phyloP scores from a whole-genome alignment of 1,140 invertebrate genomes.

The Apis dorsata region DNA sequence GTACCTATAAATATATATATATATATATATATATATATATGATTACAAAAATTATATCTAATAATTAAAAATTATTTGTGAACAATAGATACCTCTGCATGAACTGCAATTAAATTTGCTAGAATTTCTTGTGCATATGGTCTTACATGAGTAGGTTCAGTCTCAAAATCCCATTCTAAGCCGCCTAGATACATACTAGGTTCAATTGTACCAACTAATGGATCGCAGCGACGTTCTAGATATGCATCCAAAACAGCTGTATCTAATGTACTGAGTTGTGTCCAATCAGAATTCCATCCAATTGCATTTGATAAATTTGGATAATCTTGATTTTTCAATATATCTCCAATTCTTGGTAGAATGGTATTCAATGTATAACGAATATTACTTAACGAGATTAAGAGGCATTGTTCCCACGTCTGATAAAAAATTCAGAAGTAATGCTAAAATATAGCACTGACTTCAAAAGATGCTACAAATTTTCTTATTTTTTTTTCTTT shows the following conservation, averaged over 20 bases:
- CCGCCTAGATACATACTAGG: constrained; percentile 95
- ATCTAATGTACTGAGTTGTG: constrained; percentile 83
- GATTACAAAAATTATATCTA: neutral
- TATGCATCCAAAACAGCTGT: constrained; percentile 89
- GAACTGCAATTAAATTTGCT: constrained; percentile 94
- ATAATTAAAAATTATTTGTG: neutral
- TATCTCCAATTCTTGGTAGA: constrained; percentile 85
- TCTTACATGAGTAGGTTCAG: constrained; percentile 87
- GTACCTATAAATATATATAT: constrained; percentile 81
- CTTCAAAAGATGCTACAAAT: constrained; percentile 36
- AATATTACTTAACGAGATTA: constrained; percentile 95
- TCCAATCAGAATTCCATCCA: constrained; percentile 77
- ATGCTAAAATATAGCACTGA: constrained; percentile 38
- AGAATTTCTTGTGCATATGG: constrained; percentile 96
- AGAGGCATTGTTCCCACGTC: constrained; percentile 88
- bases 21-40: constrained; percentile 13
- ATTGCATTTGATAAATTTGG: constrained; percentile 74
- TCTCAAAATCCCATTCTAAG: constrained; percentile 91
- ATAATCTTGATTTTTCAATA: constrained; percentile 73
- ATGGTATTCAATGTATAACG: constrained; percentile 89
- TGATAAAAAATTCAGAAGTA: constrained; percentile 72
- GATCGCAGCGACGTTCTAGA: constrained; percentile 95
- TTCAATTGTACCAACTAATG: constrained; percentile 95
- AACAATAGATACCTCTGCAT: constrained; percentile 88
- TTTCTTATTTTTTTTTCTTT: constrained; percentile 24